Evolutionary conservation across 1,140 invertebrate genomes (phyloP), one percentile per base, ranked within the genome.

Genomic region (Eufriesea mexicana): DNA sequence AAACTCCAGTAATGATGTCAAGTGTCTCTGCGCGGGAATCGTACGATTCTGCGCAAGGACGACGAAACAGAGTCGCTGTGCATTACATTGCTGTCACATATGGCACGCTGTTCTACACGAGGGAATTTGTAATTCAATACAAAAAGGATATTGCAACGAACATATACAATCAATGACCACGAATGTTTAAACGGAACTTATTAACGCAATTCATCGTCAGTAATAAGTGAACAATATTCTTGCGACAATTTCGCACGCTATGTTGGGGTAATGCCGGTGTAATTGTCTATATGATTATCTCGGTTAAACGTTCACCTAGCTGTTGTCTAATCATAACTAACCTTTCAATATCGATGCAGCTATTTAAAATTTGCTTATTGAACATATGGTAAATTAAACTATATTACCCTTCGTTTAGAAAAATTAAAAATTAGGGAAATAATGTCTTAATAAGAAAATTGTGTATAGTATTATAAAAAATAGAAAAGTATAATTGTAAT

Each of bases 21-120:
- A 54, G 54, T 70, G 76, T 42, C 51, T 78, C 57, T 78, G 42
- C 75, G 62, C 61, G 61, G 75, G 49, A 77, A 70, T 68, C 76
- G 76, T 28, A 20, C 23, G 49, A 62, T 72, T 72, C 55, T 25
- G 35, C 42, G 45, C 78, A 74, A 80, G 78, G 59, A 74, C 78
- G 45, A 64, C 18, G 16, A 68, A 55, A 45, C 35, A 59, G 7
- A 73, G 23, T 57, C 25, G 20, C 42, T 49, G 51, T 28, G 12
- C 23, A 20, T 28, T 8, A 8, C 47, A 28, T 28, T n/a, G 2
- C 61, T 62, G 73, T 57, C 18, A 42, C 42, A 47, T 35, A 25
- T 47, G 18, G 16, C n/a, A 20, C 35, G 55, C 71, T n/a, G 9
- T 59, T 57, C 23, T 57, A 57, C n/a, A 45, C 20, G 49, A 61